Evolutionary conservation across 2,113 vertebrate genomes (phyloP).

Genomic region (Origma solitaria): DNA sequence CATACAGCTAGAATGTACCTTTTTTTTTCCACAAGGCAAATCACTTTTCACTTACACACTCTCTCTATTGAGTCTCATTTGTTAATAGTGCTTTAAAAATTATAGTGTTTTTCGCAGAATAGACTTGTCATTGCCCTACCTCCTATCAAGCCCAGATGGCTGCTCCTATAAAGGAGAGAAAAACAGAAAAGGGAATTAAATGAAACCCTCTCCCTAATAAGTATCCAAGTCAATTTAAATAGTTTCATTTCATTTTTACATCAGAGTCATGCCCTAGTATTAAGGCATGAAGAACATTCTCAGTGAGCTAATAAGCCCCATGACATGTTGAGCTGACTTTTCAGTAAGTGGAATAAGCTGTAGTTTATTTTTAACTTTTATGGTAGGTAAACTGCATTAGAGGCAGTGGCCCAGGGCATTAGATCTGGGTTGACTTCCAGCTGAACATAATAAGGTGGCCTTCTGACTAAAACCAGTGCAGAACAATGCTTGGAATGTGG

Average conservation of each 20-base stretch:
- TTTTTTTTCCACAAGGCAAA: neutral
- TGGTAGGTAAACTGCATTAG: neutral
- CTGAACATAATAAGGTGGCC: neutral
- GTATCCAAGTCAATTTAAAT: conserved; percentile 60
- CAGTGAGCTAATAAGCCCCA: conserved; percentile 41
- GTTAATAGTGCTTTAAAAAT: conserved; percentile 51
- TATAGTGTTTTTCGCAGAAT: conserved; percentile 41
- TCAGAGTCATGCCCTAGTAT: conserved; percentile 47
- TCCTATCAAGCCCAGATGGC: conserved; percentile 50
- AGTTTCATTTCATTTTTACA: conserved; percentile 57
- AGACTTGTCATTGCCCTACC: conserved; percentile 40
- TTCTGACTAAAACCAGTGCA: neutral
- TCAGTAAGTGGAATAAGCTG: neutral
- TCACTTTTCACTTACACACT: conserved; percentile 49
- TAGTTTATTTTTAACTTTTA: conserved; percentile 43
- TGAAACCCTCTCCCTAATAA: conserved; percentile 42
- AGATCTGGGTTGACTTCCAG: neutral
- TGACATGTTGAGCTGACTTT: conserved; percentile 32
- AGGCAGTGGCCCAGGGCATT: neutral
- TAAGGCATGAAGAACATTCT: conserved; percentile 55
- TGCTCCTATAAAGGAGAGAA: conserved; percentile 20
- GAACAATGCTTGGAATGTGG: neutral
- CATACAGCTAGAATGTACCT: neutral
- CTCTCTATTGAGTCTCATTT: conserved; percentile 35
- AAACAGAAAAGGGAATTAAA: conserved; percentile 48